Evolutionary conservation across 2,888 invertebrate species (phyloP), one percentile per base, ranked within the genome.

Genomic region (Plutella xylostella): DNA sequence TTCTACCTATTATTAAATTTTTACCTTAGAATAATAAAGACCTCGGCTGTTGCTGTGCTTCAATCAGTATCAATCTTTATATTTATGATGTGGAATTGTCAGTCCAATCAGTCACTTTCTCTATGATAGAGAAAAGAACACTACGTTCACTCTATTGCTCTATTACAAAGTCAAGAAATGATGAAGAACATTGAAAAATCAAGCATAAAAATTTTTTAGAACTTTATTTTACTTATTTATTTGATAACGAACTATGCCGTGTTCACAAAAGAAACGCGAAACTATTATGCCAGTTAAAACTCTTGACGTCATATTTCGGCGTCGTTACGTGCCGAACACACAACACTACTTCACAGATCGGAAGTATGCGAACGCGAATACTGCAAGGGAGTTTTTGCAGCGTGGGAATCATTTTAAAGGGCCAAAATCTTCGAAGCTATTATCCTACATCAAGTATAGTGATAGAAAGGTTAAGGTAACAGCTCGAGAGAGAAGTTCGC

Each of bases 301-400:
- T 42, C 61, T 83, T 48, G 82, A 85, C 55, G 59, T 78, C 44
- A 72, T 84, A 60, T 82, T 80, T 51, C 60, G 83, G 51, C 71
- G 78, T n/a, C 74, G 84, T 2, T 68, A 80, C 56, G 63, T 83
- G 42, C 70, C 65, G 31, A 85, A 80, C 45, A 79, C 84, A 9
- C 83, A 85, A 55, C 68, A 72, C 57, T 85, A 85, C 53, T 80
- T 79, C 56, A 56, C 85, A 14, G 74, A 82, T 55, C 65, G 77
- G 45, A 69, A 69, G 57, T 74, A 74, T 61, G 71, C 72, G 12
- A 22, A 69, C 12, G 51, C 54, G 2, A 48, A 58, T 38, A 38
- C 42, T 18, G 60, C 51, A 35, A 56, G 52, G 15, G 18, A 39
- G 4, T 25, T 37, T 19, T 44, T 42, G 9, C 31, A 75, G 70